Percentiles rank a stretch among this genome's conserved stretches.
Evolutionary conservation across 2,888 invertebrate species (phyloP).

Genomic region (Lithophane socia): DNA sequence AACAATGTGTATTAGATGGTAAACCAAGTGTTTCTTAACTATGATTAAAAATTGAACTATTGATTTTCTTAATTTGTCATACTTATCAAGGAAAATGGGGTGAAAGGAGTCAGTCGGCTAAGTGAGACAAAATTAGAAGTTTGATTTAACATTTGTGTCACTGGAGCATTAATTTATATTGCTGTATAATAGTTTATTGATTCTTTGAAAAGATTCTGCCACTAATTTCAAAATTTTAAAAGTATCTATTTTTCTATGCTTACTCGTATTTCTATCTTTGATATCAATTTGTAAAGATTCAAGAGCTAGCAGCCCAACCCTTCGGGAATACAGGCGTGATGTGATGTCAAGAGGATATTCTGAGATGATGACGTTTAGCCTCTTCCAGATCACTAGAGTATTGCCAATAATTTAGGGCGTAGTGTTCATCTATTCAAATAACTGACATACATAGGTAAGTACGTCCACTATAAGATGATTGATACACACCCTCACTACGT

Average conservation of each 20-base stretch:
- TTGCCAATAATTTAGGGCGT: background rate
- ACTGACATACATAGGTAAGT: background rate
- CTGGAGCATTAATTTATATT: background rate
- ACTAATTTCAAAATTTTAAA: too few species aligned
- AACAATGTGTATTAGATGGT: background rate
- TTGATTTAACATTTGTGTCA: background rate
- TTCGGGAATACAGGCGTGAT: too few species aligned
- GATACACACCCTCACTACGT: background rate
- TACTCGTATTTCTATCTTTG: background rate
- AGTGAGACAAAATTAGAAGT: background rate
- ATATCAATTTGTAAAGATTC: background rate
- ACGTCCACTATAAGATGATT: slow-evolving; percentile 1
- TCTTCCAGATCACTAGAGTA: background rate
- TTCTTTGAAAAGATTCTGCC: background rate
- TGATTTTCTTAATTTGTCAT: background rate
- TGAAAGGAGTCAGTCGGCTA: background rate
- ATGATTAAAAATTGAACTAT: background rate
- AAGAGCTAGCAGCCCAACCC: background rate
- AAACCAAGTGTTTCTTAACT: background rate
- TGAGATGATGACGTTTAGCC: too few species aligned
- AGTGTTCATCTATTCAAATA: background rate
- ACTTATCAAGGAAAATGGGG: background rate
- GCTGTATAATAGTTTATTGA: background rate
- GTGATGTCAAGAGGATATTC: too few species aligned
- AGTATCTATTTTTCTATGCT: background rate